Evolutionary conservation across 2,888 invertebrate genomes (phyloP), one percentile per base, ranked within the genome.

Genomic region (Trissolcus japonicus): DNA sequence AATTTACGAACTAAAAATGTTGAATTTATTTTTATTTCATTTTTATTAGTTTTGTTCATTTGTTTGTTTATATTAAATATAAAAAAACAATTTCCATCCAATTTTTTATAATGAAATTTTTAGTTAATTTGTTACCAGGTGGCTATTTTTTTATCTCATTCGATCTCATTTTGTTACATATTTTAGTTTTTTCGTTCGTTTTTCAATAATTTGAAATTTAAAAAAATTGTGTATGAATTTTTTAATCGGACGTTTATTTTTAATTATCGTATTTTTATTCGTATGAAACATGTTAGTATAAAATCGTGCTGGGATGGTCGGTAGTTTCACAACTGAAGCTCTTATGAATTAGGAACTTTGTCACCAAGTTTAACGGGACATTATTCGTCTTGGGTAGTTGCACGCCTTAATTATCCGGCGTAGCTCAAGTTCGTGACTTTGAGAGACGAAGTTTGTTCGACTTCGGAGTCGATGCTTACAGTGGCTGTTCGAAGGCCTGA

Each of bases 321-420:
- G 25, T 21, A 4, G n/a, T n/a, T n/a, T n/a, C 21, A 17, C 13
- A 72, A 14, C 14, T 53, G 54, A 50, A 46, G 41, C 62, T 43
- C 57, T 56, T 46, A 55, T 59, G 19, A 51, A 51, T 17, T 16
- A 46, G 59, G 62, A 79, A 81, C 75, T 80, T 81, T 79, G 80
- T 81, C 80, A 82, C 79, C 75, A 71, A 57, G 63, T 65, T 76
- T 80, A 82, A 80, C 81, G 82, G 82, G 69, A 80, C 75, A 65
- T 51, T 71, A 61, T 61, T 75, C 62, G 78, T 77, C 82, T 81
- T 83, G 81, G 85, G 83, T 87, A 83, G 86, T 87, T 88, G 85
- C 85, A 82, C 85, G 81, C 82, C 78, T 78, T 88, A 88, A 88
- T 86, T 79, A 81, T 80, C 74, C 71, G 65, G 65, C 79, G 66